Base-by-base conservation (phyloP, 2,888 invertebrate species). In the Drosophila peninsularis region DNA sequence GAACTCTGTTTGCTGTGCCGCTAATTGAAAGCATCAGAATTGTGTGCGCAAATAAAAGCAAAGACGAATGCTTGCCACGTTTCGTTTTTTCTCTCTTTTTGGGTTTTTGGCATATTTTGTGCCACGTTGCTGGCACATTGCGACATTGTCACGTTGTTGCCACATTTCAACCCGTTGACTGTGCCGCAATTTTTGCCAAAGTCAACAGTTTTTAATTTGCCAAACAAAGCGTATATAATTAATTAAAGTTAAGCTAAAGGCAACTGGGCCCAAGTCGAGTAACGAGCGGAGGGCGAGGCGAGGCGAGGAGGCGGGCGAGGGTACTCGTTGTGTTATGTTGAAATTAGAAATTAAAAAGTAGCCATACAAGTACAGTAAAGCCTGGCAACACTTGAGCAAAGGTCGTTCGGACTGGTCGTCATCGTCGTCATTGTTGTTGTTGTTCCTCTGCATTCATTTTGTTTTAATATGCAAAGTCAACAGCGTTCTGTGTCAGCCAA, bases 381-480 rank as follows among this genome's bases (percentile, higher is more conserved):
- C 63, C 47, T 52, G 49, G 49, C 54, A 24, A 30, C 57, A 58
- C 61, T 66, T 58, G 63, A 67, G 68, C 62, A 61, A 70, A 74
- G 62, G 82, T 69, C 62, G 37, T 54, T 62, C 39, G 39, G 57
- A 47, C 47, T 50, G 32, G 34, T 49, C 36, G 36, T 52, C 32
- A 10, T 32, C 42, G 6, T 36, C 36, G 14, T 24, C 42, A 27
- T 5, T 19, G 42, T 27, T 62, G 45, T 52, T 68, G 58, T 37
- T 71, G 71, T 67, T 80, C 69, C 73, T 70, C 65, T 85, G 83
- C 84, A 87, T 86, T 83, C 84, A 82, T 80, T 86, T 86, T 76
- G 82, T 79, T 83, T 86, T 87, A 83, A 83, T 83, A 87, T 86
- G 83, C 87, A 83, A 84, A 83, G 84, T 83, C 84, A 86, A 86